A percentile compares a stretch with the other conserved stretches of the same genome.
Conservation (phyloP, 1,140 invertebrate species). For the Nylanderia fulva region DNA sequence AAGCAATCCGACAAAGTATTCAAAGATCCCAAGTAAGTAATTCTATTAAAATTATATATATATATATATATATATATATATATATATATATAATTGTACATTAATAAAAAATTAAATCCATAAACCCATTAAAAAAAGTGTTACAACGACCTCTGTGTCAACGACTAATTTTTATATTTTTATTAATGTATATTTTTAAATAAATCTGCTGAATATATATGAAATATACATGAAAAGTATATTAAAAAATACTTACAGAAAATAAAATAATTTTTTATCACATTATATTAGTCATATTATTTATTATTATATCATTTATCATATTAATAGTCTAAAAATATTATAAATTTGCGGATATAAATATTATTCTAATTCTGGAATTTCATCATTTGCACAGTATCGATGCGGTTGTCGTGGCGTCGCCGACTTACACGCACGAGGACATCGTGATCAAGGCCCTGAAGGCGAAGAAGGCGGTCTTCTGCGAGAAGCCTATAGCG, state of each 20-base stretch:
- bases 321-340: too few relatives aligned
- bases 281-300: too few relatives aligned
- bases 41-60: background rate
- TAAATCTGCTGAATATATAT: too few relatives aligned
- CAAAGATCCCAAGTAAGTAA: conserved; percentile 86
- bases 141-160: too few relatives aligned
- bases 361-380: conserved; percentile 11
- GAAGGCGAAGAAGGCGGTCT: conserved; percentile 88
- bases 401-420: conserved; percentile 87
- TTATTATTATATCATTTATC: too few relatives aligned
- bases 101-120: too few relatives aligned
- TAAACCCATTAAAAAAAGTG: too few relatives aligned
- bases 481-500: conserved; percentile 91
- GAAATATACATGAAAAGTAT: too few relatives aligned
- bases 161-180: too few relatives aligned
- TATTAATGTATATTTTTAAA: too few relatives aligned
- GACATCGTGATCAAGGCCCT: conserved; percentile 87
- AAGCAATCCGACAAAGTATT: conserved; percentile 86
- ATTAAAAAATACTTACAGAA: background rate
- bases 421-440: conserved; percentile 89
- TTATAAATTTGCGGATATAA: background rate
- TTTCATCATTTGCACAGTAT: conserved; percentile 83
- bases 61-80: too few relatives aligned
- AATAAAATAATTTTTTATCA: conserved; percentile 12
- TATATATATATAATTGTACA: too few relatives aligned